Conservation (phyloP, 2,797 vertebrate species). For the Enteromius argenteus region DNA sequence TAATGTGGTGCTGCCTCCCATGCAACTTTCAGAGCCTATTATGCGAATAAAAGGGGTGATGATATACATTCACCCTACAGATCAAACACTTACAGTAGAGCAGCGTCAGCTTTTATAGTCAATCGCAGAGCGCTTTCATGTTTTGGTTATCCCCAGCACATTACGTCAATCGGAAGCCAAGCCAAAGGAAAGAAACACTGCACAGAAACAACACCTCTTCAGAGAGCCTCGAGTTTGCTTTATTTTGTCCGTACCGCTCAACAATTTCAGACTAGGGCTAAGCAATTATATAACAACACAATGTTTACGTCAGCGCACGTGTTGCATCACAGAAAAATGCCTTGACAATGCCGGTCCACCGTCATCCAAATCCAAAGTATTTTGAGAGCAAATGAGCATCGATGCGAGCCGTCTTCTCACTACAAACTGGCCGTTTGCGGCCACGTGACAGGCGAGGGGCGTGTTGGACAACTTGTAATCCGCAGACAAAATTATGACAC, state of each 20-base stretch:
- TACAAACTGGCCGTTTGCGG: slow-evolving; percentile 22
- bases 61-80: slow-evolving; percentile 14
- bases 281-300: background rate
- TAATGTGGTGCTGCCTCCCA: slow-evolving; percentile 41
- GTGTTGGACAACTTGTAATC: background rate
- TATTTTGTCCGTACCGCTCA: background rate
- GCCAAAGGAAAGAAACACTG: slow-evolving; percentile 20
- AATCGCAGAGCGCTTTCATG: slow-evolving; percentile 3
- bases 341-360: slow-evolving; percentile 1
- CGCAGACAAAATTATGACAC: background rate
- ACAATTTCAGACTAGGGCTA: background rate
- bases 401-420: background rate
- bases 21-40: background rate
- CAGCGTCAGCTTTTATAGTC: slow-evolving; percentile 8
- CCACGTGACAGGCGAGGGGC: background rate
- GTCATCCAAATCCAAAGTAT: slow-evolving; percentile 4
- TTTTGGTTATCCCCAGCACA: slow-evolving; percentile 19
- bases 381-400: background rate
- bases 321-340: background rate
- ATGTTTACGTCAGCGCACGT: background rate
- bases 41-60: slow-evolving; percentile 8
- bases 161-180: slow-evolving; percentile 14
- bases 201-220: slow-evolving; percentile 7
- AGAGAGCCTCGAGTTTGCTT: background rate
- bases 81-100: slow-evolving; percentile 4